A percentile compares a stretch with the other conserved stretches of the same genome.
phyloP scores from a whole-genome alignment of 1,140 invertebrate genomes.

The Camponotus pennsylvanicus region DNA sequence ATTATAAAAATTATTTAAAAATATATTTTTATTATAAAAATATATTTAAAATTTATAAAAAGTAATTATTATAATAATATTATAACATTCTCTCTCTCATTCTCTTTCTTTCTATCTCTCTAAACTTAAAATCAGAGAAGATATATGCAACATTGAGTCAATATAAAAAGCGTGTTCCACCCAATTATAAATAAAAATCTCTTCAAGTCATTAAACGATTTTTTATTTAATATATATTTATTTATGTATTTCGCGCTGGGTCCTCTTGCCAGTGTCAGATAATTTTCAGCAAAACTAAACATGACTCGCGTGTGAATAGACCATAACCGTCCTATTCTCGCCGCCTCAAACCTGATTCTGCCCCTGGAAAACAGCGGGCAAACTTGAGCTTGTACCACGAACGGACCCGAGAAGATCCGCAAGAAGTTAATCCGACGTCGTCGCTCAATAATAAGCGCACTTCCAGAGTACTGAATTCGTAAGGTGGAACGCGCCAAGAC shows the following conservation, averaged over 20 bases:
- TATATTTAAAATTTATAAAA: no score
- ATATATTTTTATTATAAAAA: no score
- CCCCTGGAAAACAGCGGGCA: conserved; percentile 43
- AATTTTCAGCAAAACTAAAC: conserved; percentile 30
- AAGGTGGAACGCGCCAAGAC: conserved; percentile 53
- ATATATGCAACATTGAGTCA: background rate
- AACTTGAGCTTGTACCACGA: conserved; percentile 40
- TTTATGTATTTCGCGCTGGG: background rate
- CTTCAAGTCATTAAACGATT: background rate
- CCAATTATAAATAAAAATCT: background rate
- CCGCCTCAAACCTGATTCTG: conserved; percentile 39
- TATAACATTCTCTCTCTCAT: no score
- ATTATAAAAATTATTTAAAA: no score
- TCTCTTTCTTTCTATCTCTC: no score
- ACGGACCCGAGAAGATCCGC: conserved; percentile 44
- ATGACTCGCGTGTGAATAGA: conserved; percentile 49
- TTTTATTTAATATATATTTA: background rate
- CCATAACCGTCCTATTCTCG: conserved; percentile 34
- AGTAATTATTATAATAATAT: no score
- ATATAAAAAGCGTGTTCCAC: background rate
- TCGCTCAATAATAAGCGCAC: conserved; percentile 79
- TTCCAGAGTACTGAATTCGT: conserved; percentile 76
- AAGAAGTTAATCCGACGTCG: conserved; percentile 74
- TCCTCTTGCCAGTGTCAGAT: background rate
- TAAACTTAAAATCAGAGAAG: no score